A percentile compares a stretch with the other conserved stretches of the same genome.
phyloP scores from a whole-genome alignment of 2,797 vertebrate species.

The Pipistrellus kuhlii region DNA sequence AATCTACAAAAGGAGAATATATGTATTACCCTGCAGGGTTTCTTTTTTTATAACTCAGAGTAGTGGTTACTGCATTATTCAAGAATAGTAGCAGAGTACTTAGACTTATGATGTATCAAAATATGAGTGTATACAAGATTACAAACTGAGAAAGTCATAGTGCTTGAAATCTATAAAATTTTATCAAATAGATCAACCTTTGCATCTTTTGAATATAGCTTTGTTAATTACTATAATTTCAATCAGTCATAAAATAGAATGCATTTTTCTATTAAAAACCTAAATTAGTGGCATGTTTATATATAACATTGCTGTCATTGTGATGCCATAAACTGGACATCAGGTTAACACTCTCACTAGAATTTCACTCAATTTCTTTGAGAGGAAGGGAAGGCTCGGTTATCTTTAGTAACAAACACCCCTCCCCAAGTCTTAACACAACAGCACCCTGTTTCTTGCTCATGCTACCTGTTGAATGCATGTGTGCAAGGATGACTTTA shows the following conservation, averaged over 20 bases:
- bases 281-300: not conserved
- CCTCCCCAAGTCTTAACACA: not conserved
- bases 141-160: conserved; percentile 47
- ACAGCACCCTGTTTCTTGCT: not conserved
- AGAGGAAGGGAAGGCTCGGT: not conserved
- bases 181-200: not conserved
- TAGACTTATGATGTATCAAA: not conserved
- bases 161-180: not conserved
- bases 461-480: not conserved
- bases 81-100: not conserved
- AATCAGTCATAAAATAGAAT: not conserved
- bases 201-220: conserved; percentile 1
- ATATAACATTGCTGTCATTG: not conserved
- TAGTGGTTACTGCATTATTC: not conserved
- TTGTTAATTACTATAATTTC: conserved; percentile 6
- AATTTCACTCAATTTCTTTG: conserved; percentile 12
- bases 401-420: conserved; percentile 14
- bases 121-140: not conserved
- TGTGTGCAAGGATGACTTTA: not conserved
- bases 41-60: not conserved
- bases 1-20: not conserved
- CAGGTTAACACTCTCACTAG: not conserved
- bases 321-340: not conserved
- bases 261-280: not conserved
- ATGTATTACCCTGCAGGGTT: not conserved